Conservation (phyloP, 2,888 invertebrate genomes). For the Agonopterix subpropinquella region DNA sequence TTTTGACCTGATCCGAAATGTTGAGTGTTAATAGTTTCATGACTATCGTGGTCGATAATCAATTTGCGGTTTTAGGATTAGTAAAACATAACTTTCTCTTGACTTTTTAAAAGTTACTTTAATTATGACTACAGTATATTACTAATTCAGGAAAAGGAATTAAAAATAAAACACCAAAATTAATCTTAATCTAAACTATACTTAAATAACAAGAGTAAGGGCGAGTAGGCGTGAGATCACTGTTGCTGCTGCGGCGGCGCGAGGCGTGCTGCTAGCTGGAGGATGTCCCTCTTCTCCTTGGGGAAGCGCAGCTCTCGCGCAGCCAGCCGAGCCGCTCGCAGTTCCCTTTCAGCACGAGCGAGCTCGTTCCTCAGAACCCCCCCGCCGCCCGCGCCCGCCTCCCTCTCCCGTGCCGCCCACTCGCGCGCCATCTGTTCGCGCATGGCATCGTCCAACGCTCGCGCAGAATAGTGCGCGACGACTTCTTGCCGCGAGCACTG, state of each 20-base stretch:
- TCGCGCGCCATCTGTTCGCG: constrained; percentile 96
- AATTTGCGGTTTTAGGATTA: too few relatives aligned
- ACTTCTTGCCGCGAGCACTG: constrained; percentile 94
- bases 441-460: constrained; percentile 96
- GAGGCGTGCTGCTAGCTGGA: constrained; percentile 93
- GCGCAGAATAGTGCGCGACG: constrained; percentile 94
- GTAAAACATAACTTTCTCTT: neutral
- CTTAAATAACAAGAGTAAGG: constrained; percentile 54
- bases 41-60: too few relatives aligned
- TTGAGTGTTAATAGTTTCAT: too few relatives aligned
- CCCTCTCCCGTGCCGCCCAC: constrained; percentile 86
- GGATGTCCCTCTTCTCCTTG: constrained; percentile 96
- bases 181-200: constrained; percentile 7
- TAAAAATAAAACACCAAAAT: constrained; percentile 4
- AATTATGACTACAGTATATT: neutral
- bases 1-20: too few relatives aligned
- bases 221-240: constrained; percentile 56
- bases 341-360: constrained; percentile 89
- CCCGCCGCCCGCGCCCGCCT: constrained; percentile 43
- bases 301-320: constrained; percentile 94
- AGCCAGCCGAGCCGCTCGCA: constrained; percentile 88
- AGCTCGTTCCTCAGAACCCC: constrained; percentile 88
- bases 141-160: neutral
- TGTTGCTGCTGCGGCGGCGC: constrained; percentile 61
- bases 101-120: neutral